phyloP scores from a whole-genome alignment of 2,888 invertebrate genomes.

The Drosophila merina region DNA sequence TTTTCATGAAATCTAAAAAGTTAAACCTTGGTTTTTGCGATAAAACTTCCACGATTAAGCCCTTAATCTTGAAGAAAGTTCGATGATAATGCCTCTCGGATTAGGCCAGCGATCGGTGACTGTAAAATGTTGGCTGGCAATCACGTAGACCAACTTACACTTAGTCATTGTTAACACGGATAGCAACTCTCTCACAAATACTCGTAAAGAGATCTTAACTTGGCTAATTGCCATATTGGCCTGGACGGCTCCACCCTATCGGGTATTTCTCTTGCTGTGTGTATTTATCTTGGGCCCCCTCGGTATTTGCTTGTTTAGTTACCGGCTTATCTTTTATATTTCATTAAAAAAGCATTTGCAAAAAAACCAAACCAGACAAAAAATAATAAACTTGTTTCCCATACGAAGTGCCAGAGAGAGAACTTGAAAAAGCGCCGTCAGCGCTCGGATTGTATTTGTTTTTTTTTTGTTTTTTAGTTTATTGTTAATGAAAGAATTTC shows the following conservation, averaged over 20 bases:
- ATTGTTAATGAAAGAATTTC: conserved; percentile 76
- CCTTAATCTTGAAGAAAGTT: not conserved
- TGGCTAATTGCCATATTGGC: conserved; percentile 72
- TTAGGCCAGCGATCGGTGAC: not conserved
- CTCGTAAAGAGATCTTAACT: not conserved
- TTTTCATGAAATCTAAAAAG: not conserved
- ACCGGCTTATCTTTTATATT: conserved; percentile 71
- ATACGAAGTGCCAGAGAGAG: conserved; percentile 32
- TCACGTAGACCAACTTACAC: conserved; percentile 47
- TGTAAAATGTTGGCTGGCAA: conserved; percentile 26
- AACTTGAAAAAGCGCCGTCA: conserved; percentile 65
- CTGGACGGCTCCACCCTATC: conserved; percentile 43
- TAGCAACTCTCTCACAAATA: conserved; percentile 34
- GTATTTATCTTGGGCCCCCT: not conserved
- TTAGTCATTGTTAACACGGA: conserved; percentile 49
- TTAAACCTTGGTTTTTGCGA: not conserved
- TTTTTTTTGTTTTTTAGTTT: conserved; percentile 26
- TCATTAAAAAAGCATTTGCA: conserved; percentile 79
- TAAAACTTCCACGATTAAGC: not conserved
- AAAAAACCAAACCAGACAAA: conserved; percentile 46
- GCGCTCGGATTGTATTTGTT: conserved; percentile 29
- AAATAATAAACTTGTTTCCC: conserved; percentile 69
- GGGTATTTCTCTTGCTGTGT: conserved; percentile 21
- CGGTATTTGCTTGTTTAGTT: conserved; percentile 46
- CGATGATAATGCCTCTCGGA: not conserved